Base-by-base conservation (phyloP, 2,888 invertebrate species). In the Urechis unicinctus region DNA sequence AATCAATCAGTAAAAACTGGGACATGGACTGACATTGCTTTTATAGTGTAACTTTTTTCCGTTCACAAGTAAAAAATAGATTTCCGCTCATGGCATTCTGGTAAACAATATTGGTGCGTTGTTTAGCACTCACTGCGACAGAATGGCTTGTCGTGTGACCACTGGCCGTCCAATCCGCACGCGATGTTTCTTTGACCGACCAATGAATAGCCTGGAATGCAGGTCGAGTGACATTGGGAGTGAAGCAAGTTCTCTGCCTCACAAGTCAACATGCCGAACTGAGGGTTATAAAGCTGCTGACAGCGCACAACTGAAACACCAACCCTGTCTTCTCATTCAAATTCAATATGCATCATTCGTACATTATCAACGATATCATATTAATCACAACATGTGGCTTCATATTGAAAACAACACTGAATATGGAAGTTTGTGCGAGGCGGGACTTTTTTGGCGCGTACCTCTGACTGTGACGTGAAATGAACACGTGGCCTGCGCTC, bases 261-360 rank as follows among this genome's bases (percentile, higher is more conserved):
- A 29, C 63, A 63, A 17, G 49, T 44, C 21, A 61, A n/a, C n/a
- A 50, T 26, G 4, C 63, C 63, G 42, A 56, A 55, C 48, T 55
- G 56, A n/a, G 61, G 63, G 49, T 59, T 58, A 51, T 51, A 52
- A 3, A 61, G 56, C 30, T n/a, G 22, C 21, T 45, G 25, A 52
- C 63, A 63, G 17, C 59, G 52, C n/a, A 61, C 43, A 28, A 61
- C 63, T 62, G 60, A 21, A 58, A 52, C 13, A n/a, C 36, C 13
- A 28, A 51, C n/a, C n/a, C n/a, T n/a, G n/a, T n/a, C n/a, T n/a
- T n/a, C n/a, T n/a, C n/a, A n/a, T n/a, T n/a, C n/a, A n/a, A n/a
- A n/a, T n/a, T n/a, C n/a, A n/a, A n/a, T n/a, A n/a, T n/a, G n/a
- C n/a, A n/a, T n/a, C n/a, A n/a, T n/a, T n/a, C n/a, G n/a, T n/a